Evolutionary conservation across 2,888 invertebrate species (phyloP).

Genomic region (Marasmarcha lunaedactyla): DNA sequence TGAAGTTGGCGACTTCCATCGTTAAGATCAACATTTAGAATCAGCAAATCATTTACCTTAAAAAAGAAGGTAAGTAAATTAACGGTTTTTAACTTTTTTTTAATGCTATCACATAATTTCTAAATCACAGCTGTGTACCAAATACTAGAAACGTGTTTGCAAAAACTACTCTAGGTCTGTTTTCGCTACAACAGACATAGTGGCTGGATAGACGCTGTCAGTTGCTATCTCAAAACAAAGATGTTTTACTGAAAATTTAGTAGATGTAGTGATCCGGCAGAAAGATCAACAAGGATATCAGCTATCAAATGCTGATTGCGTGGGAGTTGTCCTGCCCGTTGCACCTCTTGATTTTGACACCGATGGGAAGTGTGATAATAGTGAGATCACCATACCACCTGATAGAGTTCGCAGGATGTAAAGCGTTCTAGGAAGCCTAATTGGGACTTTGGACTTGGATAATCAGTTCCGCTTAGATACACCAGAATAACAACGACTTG

Average conservation of each 20-base stretch:
- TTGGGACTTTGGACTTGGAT: constrained; percentile 55
- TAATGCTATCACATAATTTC: constrained; percentile 72
- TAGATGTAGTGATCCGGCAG: constrained; percentile 73
- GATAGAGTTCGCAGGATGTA: constrained; percentile 55
- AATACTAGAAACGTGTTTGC: constrained; percentile 75
- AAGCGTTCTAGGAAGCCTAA: constrained; percentile 62
- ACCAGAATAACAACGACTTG: constrained; percentile 33
- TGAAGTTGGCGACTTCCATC: constrained; percentile 62
- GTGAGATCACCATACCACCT: constrained; percentile 36
- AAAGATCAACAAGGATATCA: constrained; percentile 68
- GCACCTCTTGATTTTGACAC: constrained; percentile 51
- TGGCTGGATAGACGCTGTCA: constrained; percentile 69
- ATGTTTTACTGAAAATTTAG: constrained; percentile 74
- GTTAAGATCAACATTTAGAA: constrained; percentile 77
- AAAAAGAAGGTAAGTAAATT: not conserved
- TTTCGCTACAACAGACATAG: constrained; percentile 69
- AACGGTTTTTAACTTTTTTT: too few species aligned
- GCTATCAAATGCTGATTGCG: constrained; percentile 65
- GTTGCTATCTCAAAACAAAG: constrained; percentile 73
- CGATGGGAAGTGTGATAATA: constrained; percentile 71
- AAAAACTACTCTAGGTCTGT: constrained; percentile 65
- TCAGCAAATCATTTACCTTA: constrained; percentile 49
- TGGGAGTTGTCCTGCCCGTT: constrained; percentile 64
- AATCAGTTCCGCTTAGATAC: constrained; percentile 54
- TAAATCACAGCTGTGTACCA: constrained; percentile 78